Percentiles rank a stretch among this genome's conserved stretches.
phyloP scores from a whole-genome alignment of 1,140 invertebrate species.

The Aphelinus certus region DNA sequence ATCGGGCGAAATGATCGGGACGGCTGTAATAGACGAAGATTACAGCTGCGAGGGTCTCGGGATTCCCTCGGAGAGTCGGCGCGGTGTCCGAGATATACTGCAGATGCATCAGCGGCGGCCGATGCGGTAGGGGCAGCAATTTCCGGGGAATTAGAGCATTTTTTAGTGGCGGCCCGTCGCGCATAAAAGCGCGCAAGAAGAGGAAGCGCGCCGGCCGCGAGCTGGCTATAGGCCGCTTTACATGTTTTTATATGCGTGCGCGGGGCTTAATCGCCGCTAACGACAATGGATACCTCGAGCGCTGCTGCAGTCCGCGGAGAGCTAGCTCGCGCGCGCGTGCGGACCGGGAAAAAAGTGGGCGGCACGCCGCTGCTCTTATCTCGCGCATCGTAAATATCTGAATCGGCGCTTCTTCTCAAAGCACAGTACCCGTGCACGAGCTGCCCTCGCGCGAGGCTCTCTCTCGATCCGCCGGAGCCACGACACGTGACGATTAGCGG shows the following conservation, averaged over 20 bases:
- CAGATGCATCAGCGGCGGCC: no score
- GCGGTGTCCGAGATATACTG: no score
- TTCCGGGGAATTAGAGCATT: conserved; percentile 39
- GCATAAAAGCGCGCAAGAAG: not conserved
- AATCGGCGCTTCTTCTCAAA: conserved; percentile 47
- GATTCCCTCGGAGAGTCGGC: conserved; percentile 2
- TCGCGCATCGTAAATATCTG: conserved; percentile 54
- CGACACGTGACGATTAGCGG: conserved; percentile 60
- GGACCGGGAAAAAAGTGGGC: not conserved
- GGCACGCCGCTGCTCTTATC: not conserved
- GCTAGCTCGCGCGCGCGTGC: not conserved
- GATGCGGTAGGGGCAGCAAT: not conserved
- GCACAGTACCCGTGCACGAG: conserved; percentile 19
- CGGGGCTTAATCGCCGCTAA: conserved; percentile 18
- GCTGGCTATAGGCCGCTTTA: not conserved
- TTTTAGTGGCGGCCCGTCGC: conserved; percentile 12
- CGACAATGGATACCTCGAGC: conserved; percentile 21
- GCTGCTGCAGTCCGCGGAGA: no score
- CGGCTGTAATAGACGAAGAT: not conserved
- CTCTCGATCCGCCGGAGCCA: conserved; percentile 23
- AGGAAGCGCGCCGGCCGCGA: not conserved
- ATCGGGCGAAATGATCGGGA: conserved; percentile 1
- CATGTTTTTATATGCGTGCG: conserved; percentile 28
- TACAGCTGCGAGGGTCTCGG: conserved; percentile 1
- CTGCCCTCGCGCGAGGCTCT: no score